These are phyloP conservation scores for Microtus pennsylvanicus DNA, from an alignment of 2,113 vertebrate genomes.

Conservation along the genomic window DNA sequence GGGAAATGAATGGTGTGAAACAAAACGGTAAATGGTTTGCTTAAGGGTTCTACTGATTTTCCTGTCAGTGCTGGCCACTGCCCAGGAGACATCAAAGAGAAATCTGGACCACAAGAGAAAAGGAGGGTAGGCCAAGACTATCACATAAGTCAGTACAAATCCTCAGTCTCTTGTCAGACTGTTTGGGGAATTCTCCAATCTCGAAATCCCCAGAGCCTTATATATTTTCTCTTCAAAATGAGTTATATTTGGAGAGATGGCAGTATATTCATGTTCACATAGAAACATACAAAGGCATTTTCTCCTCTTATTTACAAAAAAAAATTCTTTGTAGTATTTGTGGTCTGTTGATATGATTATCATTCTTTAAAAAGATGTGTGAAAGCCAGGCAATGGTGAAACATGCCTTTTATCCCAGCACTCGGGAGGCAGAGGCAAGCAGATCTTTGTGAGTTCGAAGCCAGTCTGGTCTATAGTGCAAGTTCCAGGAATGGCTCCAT, in stretches of 20 bases:
- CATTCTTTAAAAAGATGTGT: slow-evolving; percentile 14
- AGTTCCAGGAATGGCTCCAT: no score
- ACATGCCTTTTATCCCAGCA: no score
- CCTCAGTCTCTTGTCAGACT: background rate
- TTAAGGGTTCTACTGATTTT: background rate
- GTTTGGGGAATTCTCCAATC: background rate
- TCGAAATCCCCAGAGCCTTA: background rate
- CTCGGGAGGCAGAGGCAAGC: no score
- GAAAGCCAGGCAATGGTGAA: no score
- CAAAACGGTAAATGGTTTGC: background rate
- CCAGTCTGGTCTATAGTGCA: no score
- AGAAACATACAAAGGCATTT: slow-evolving; percentile 48
- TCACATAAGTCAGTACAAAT: background rate
- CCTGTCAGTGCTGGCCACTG: background rate
- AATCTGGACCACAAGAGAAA: background rate
- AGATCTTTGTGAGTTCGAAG: no score
- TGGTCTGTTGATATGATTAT: background rate
- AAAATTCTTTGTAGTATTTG: slow-evolving; percentile 37
- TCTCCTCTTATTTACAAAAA: slow-evolving; percentile 45
- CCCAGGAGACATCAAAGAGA: background rate
- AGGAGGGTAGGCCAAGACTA: background rate
- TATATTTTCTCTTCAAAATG: slow-evolving; percentile 10
- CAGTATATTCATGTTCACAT: slow-evolving; percentile 1
- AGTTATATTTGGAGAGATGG: slow-evolving; percentile 15
- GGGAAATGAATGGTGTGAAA: background rate